Conservation (phyloP, 1,140 invertebrate genomes). For the Heliconius congener region DNA sequence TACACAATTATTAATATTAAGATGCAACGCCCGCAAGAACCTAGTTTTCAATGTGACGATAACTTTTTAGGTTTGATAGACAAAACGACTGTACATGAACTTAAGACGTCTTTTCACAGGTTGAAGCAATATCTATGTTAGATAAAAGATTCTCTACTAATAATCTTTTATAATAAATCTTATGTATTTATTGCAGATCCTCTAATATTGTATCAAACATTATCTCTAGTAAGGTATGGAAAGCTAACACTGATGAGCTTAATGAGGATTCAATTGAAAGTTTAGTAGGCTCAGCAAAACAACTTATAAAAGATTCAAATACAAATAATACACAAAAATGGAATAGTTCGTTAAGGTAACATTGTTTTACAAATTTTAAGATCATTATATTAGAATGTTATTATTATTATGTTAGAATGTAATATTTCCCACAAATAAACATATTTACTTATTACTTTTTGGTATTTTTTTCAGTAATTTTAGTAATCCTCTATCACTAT, state of each 20-base stretch:
- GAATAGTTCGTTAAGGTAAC: conserved; percentile 55
- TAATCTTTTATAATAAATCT: neutral
- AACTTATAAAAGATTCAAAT: conserved; percentile 44
- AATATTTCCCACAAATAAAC: no score
- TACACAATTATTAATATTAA: neutral
- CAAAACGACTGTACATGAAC: conserved; percentile 45
- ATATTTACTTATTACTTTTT: neutral
- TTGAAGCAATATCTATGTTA: conserved; percentile 25
- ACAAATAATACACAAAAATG: conserved; percentile 47
- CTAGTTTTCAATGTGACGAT: conserved; percentile 16
- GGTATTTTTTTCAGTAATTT: conserved; percentile 51
- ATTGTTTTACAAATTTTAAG: no score
- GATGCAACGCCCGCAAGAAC: neutral
- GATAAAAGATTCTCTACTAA: neutral
- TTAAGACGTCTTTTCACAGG: conserved; percentile 53
- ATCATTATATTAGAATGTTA: no score
- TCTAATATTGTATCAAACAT: conserved; percentile 54
- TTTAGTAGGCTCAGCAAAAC: conserved; percentile 44
- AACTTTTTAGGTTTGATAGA: conserved; percentile 31
- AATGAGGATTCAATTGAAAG: conserved; percentile 29
- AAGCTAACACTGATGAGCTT: conserved; percentile 38
- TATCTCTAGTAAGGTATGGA: conserved; percentile 53
- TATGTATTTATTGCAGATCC: conserved; percentile 41
- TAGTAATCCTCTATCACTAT: conserved; percentile 49
- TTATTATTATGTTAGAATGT: no score